These are phyloP conservation scores for Mionectes macconnelli DNA, from an alignment of 2,113 vertebrate genomes.

Conservation along the genomic window DNA sequence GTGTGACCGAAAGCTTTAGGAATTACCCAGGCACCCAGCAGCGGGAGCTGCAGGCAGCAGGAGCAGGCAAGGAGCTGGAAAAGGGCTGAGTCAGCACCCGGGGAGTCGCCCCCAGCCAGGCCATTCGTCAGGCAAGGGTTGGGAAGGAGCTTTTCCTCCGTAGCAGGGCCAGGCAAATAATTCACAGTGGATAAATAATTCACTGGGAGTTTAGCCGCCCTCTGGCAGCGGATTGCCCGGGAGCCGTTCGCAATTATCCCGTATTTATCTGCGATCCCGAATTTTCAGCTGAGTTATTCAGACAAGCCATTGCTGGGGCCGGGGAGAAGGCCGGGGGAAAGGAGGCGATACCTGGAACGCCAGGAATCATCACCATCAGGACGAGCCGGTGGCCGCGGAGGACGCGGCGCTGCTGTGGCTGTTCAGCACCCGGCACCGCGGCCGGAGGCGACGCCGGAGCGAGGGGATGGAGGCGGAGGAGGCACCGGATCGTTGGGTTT, in stretches of 20 bases:
- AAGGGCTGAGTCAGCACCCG: constrained; percentile 16
- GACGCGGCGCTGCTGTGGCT: rapidly evolving
- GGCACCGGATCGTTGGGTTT: neutral
- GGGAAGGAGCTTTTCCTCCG: neutral
- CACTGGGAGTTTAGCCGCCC: neutral
- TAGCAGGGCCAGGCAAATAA: neutral
- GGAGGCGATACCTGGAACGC: neutral
- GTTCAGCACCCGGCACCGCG: neutral
- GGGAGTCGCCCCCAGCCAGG: neutral
- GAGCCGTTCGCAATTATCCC: constrained; percentile 17
- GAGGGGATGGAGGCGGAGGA: neutral
- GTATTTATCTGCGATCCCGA: neutral
- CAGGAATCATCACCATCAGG: neutral
- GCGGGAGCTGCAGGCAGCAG: neutral
- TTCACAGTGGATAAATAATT: constrained; percentile 38
- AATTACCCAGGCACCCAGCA: neutral
- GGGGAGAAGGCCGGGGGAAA: neutral
- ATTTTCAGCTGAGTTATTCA: constrained; percentile 27
- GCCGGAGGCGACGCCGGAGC: neutral
- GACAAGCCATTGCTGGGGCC: neutral
- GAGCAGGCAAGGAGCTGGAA: neutral
- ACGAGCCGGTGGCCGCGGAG: rapidly evolving
- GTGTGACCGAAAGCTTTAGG: neutral
- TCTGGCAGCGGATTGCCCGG: neutral
- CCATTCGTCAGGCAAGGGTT: neutral